phyloP scores from a whole-genome alignment of 2,113 vertebrate species.

The Hippocampus comes region DNA sequence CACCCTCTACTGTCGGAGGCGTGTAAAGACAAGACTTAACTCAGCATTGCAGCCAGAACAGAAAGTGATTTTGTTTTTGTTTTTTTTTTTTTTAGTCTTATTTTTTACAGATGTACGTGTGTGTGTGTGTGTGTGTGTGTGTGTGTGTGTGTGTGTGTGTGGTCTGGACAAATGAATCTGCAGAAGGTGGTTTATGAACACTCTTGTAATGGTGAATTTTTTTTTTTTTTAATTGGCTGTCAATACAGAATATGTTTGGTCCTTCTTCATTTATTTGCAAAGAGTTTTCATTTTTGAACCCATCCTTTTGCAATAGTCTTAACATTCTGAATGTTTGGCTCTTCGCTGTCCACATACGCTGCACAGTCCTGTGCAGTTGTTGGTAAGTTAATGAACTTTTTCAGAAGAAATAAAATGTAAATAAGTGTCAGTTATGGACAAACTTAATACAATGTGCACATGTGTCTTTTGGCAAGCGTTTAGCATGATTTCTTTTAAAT shows the following conservation, averaged over 20 bases:
- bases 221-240: constrained; percentile 34
- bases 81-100: neutral
- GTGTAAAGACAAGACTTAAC: constrained; percentile 36
- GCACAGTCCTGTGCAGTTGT: constrained; percentile 2
- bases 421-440: constrained; percentile 1
- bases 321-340: constrained; percentile 17
- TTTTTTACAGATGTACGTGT: neutral
- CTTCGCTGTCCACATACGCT: constrained; percentile 10
- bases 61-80: constrained; percentile 7
- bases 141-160: too few species aligned
- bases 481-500: neutral
- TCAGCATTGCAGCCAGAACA: constrained; percentile 21
- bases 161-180: constrained; percentile 1
- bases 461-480: neutral
- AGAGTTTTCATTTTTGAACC: constrained; percentile 14
- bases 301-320: constrained; percentile 10
- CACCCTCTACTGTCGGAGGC: constrained; percentile 42
- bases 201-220: constrained; percentile 19
- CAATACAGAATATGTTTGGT: constrained; percentile 23
- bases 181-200: constrained; percentile 9
- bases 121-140: too few species aligned
- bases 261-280: constrained; percentile 12
- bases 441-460: constrained; percentile 13
- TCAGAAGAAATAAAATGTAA: constrained; percentile 26
- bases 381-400: constrained; percentile 18